Conservation (phyloP, 2,797 vertebrate species). For the Melanotaenia trifasciata region DNA sequence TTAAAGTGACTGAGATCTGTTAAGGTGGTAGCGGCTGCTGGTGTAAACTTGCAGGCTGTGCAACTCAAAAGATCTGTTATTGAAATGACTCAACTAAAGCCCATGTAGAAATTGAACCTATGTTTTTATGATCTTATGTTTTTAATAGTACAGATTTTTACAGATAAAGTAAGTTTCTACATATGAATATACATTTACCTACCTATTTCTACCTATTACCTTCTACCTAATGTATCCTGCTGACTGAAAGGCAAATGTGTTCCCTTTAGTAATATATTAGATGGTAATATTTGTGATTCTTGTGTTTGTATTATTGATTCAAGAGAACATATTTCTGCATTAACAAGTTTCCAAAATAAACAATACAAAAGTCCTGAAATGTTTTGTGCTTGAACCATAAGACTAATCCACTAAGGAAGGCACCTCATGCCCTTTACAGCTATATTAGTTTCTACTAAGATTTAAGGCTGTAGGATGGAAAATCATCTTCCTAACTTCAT, state of each 20-base stretch:
- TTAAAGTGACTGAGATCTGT: constrained; percentile 1
- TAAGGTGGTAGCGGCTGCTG: neutral
- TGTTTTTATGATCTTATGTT: neutral
- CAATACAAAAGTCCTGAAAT: neutral
- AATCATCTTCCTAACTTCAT: constrained; percentile 14
- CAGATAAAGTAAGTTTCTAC: neutral
- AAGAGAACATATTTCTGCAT: neutral
- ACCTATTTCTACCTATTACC: neutral
- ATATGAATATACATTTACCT: neutral
- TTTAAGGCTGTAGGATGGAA: constrained; percentile 5
- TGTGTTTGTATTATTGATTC: neutral
- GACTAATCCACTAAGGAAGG: constrained; percentile 15
- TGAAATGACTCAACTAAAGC: neutral
- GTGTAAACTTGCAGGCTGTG: neutral
- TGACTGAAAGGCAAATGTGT: neutral
- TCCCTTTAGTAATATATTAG: neutral
- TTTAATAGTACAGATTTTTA: neutral
- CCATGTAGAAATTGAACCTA: neutral
- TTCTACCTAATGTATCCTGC: neutral
- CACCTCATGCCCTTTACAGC: constrained; percentile 12
- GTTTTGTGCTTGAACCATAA: neutral
- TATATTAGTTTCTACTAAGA: constrained; percentile 27
- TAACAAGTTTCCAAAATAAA: neutral
- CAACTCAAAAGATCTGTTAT: too few species aligned
- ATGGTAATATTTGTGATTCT: neutral